Percentiles rank a stretch among this genome's conserved stretches.
Evolutionary conservation across 2,888 invertebrate species (phyloP).

Genomic region (Dynastes maya): DNA sequence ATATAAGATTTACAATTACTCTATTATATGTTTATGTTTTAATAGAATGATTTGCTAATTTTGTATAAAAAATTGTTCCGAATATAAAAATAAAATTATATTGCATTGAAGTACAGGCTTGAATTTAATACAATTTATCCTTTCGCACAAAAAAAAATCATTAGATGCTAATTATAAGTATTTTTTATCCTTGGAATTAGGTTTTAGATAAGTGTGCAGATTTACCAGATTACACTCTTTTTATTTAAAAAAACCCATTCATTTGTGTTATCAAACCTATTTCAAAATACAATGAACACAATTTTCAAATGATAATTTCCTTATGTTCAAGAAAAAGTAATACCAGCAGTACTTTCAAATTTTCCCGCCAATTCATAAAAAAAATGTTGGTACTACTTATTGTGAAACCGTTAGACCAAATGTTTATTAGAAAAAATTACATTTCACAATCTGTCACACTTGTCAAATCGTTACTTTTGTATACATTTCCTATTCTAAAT

Average conservation of each 20-base stretch:
- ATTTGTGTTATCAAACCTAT: no score
- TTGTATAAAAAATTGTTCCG: constrained; percentile 27
- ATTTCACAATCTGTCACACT: background rate
- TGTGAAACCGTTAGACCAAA: background rate
- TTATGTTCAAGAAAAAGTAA: no score
- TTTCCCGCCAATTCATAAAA: no score
- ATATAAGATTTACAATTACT: constrained; percentile 15
- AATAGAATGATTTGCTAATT: constrained; percentile 20
- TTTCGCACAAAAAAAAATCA: background rate
- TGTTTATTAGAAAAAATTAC: background rate
- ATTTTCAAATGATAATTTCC: no score
- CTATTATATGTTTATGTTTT: constrained; percentile 12
- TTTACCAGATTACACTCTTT: background rate
- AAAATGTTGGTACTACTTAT: no score
- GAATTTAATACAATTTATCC: constrained; percentile 7
- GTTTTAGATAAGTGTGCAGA: background rate
- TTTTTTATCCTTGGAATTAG: background rate
- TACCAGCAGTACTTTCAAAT: no score
- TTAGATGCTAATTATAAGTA: background rate
- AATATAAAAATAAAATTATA: constrained; percentile 25
- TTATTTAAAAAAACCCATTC: background rate
- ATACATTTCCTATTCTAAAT: background rate
- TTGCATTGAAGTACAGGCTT: background rate
- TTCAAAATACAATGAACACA: no score
- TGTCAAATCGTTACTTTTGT: background rate